Evolutionary conservation across 2,113 vertebrate species (phyloP).

Genomic region (Desmodus rotundus): DNA sequence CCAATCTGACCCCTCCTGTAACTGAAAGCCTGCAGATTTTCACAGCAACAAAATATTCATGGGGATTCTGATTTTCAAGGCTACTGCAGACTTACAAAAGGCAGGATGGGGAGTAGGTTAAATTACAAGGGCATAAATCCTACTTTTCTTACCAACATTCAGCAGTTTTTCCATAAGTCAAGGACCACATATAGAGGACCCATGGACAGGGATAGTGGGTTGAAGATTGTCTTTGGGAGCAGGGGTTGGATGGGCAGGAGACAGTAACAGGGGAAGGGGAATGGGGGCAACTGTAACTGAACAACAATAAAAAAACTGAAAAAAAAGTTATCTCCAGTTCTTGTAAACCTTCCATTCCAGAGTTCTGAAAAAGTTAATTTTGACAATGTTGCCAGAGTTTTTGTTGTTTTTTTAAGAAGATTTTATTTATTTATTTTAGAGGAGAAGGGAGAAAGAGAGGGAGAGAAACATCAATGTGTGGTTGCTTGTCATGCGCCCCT

Average conservation of each 20-base stretch:
- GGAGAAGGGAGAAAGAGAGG: too few relatives aligned
- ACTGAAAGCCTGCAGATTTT: neutral
- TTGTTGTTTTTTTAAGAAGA: neutral
- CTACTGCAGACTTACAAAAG: neutral
- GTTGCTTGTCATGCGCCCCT: too few relatives aligned
- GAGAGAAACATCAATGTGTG: too few relatives aligned
- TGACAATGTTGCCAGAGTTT: neutral
- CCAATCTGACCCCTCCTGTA: neutral
- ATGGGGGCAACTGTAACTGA: too few relatives aligned
- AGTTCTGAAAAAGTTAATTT: neutral
- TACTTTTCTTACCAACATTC: neutral
- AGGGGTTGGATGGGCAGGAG: too few relatives aligned
- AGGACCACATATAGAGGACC: too few relatives aligned
- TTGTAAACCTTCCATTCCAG: neutral
- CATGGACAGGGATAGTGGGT: too few relatives aligned
- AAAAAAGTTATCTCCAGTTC: neutral
- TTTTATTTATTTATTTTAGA: too few relatives aligned
- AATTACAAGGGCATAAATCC: neutral
- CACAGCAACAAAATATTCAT: neutral
- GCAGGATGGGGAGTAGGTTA: neutral
- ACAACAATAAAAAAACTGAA: too few relatives aligned
- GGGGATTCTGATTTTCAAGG: neutral
- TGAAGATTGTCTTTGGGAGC: too few relatives aligned
- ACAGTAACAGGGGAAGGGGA: too few relatives aligned
- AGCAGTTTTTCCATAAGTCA: neutral